These are phyloP conservation scores for Acronicta alni DNA, from an alignment of 2,888 invertebrate species.

Conservation along the genomic window DNA sequence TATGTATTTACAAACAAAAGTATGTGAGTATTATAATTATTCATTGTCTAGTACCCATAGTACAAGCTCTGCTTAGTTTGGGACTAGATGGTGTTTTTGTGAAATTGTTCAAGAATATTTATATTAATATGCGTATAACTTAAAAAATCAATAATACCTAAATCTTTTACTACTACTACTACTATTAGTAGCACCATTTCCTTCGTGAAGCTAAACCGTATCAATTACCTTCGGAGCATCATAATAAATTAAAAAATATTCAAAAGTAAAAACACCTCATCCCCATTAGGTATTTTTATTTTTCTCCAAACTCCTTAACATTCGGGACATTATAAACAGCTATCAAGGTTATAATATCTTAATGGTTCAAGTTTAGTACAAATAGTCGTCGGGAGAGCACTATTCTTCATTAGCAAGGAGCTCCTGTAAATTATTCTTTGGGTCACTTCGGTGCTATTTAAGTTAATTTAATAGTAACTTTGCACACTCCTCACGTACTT, in stretches of 20 bases:
- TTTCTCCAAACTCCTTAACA: slow-evolving; percentile 57
- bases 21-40: no score
- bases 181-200: background rate
- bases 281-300: slow-evolving; percentile 43
- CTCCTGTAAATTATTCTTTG: slow-evolving; percentile 85
- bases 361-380: slow-evolving; percentile 84
- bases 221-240: no score
- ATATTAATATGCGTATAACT: no score
- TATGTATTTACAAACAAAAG: no score
- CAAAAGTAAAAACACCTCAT: slow-evolving; percentile 30
- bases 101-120: no score
- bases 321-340: slow-evolving; percentile 63
- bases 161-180: background rate
- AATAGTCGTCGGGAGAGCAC: slow-evolving; percentile 83
- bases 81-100: no score
- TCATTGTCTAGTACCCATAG: no score
- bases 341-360: slow-evolving; percentile 84
- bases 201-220: no score
- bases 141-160: no score
- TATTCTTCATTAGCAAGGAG: slow-evolving; percentile 85
- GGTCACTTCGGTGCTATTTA: slow-evolving; percentile 87
- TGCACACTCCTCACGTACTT: slow-evolving; percentile 77
- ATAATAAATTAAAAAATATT: slow-evolving; percentile 4
- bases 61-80: no score
- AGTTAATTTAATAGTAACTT: slow-evolving; percentile 86